Evolutionary conservation across 2,113 vertebrate species (phyloP).

Genomic region (Rhinichthys klamathensis): DNA sequence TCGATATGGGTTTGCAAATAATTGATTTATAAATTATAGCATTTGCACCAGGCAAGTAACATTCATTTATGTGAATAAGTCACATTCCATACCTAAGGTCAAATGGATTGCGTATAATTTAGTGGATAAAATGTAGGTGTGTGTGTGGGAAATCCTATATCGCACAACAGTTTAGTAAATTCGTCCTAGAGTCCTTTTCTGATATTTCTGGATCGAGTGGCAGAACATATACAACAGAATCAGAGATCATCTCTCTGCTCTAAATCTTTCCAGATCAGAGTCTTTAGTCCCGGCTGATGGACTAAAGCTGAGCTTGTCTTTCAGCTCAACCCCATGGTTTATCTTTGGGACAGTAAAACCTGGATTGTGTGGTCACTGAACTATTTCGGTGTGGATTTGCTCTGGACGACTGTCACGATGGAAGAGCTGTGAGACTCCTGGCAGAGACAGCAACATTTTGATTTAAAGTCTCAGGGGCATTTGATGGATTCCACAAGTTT

Average conservation of each 20-base stretch:
- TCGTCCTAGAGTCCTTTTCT: neutral
- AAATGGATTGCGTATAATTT: neutral
- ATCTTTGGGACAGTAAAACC: neutral
- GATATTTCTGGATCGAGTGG: neutral
- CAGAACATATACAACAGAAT: neutral
- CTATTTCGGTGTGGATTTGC: constrained; percentile 1
- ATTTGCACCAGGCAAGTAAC: neutral
- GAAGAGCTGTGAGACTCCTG: constrained; percentile 10
- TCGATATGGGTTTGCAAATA: neutral
- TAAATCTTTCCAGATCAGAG: constrained; percentile 10
- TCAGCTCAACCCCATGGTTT: neutral
- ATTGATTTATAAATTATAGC: neutral
- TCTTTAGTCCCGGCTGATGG: constrained; percentile 10
- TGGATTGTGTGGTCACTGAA: constrained; percentile 5
- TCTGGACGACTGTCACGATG: neutral
- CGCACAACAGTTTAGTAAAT: neutral
- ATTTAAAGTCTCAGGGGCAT: neutral
- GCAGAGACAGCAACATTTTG: neutral
- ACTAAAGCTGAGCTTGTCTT: constrained; percentile 20
- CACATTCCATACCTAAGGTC: neutral
- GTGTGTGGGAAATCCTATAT: neutral
- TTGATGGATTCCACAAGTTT: neutral
- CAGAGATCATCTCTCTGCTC: neutral
- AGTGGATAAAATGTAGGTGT: neutral
- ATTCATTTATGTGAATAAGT: neutral